Conservation (phyloP, 2,797 vertebrate species). For the Linurgus olivaceus region DNA sequence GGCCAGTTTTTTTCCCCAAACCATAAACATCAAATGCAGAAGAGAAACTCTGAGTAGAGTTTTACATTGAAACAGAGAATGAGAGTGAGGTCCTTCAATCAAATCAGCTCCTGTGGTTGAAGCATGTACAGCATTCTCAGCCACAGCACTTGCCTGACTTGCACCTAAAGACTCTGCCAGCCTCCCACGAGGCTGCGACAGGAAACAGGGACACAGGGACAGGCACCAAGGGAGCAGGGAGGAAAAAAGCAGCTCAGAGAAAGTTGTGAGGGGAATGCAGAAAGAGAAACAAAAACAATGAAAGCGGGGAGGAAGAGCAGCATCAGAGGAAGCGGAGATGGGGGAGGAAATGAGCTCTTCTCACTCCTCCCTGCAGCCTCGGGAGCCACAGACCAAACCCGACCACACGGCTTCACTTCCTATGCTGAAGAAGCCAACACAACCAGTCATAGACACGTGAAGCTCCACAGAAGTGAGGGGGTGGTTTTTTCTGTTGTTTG, state of each 20-base stretch:
- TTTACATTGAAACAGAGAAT: background rate
- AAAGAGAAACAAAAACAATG: conserved; percentile 21
- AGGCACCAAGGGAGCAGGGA: accelerated
- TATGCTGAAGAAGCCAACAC: background rate
- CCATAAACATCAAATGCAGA: conserved; percentile 30
- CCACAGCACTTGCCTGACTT: background rate
- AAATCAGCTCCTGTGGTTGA: background rate
- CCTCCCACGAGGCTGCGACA: accelerated
- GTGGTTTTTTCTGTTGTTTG: background rate
- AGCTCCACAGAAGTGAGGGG: background rate
- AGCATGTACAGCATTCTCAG: background rate
- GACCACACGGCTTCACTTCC: background rate
- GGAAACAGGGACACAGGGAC: background rate
- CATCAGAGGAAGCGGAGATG: conserved; percentile 1
- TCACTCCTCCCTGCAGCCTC: conserved; percentile 5
- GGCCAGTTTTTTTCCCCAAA: background rate
- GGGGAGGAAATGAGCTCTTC: background rate
- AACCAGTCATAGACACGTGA: accelerated
- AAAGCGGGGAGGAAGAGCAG: background rate
- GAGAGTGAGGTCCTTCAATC: background rate
- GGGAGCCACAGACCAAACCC: background rate
- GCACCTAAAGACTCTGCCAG: background rate
- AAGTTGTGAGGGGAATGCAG: background rate
- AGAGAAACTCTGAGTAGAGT: conserved; percentile 30
- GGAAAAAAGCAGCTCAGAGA: background rate